A percentile compares a stretch with the other conserved stretches of the same genome.
phyloP scores from a whole-genome alignment of 2,888 invertebrate species.

The Troilus luridus region DNA sequence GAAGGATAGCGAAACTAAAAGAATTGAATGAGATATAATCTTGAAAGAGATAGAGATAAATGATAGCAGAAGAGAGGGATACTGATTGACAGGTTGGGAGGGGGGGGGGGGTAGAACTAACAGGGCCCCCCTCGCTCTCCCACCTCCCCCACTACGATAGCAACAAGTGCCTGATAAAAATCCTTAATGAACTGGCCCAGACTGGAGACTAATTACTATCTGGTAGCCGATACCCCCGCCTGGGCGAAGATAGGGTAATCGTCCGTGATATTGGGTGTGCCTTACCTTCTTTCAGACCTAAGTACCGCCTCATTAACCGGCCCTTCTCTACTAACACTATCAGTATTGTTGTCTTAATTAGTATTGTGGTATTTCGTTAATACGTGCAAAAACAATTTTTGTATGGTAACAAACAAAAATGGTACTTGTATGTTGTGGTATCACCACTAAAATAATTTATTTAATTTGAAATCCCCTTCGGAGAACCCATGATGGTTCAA shows the following conservation, averaged over 20 bases:
- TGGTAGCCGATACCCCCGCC: background rate
- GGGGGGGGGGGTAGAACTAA: background rate
- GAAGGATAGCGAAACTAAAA: too few relatives aligned
- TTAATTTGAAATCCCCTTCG: too few relatives aligned
- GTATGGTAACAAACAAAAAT: too few relatives aligned
- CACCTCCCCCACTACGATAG: background rate
- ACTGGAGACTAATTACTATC: background rate
- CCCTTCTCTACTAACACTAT: background rate
- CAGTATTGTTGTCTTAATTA: too few relatives aligned
- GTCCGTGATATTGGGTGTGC: background rate
- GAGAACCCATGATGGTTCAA: too few relatives aligned
- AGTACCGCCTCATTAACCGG: background rate
- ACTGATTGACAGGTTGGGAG: background rate
- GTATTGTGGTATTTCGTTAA: too few relatives aligned
- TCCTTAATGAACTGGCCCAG: conserved; percentile 20
- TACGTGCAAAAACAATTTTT: too few relatives aligned
- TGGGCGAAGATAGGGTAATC: background rate
- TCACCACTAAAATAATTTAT: too few relatives aligned
- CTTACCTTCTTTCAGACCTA: background rate
- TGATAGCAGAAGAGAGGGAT: background rate
- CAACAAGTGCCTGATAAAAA: conserved; percentile 45
- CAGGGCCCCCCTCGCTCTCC: background rate
- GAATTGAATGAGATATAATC: background rate
- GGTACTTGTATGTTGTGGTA: too few relatives aligned
- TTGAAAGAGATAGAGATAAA: background rate